Percentiles rank a stretch among this genome's conserved stretches.
Evolutionary conservation across 2,797 vertebrate genomes (phyloP).

Genomic region (Acanthurus lineatus): DNA sequence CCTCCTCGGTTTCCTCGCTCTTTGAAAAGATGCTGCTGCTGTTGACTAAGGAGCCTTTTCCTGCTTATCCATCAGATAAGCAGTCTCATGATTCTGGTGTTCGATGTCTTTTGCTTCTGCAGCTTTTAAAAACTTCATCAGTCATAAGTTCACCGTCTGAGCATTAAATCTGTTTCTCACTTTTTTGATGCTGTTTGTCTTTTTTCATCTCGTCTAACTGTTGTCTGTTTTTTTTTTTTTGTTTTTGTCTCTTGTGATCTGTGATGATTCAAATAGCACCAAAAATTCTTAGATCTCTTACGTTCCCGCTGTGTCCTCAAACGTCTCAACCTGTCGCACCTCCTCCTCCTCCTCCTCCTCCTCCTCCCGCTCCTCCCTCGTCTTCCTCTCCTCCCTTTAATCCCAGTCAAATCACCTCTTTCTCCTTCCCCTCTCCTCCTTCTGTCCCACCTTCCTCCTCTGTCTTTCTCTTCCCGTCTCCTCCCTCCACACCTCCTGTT

Average conservation of each 20-base stretch:
- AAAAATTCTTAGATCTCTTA: constrained; percentile 53
- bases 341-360: background rate
- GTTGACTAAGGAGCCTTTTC: constrained; percentile 4
- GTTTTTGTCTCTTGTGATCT: constrained; percentile 70
- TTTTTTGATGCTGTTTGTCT: constrained; percentile 53
- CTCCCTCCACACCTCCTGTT: constrained; percentile 46
- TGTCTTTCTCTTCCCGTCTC: constrained; percentile 58
- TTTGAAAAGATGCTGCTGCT: constrained; percentile 23
- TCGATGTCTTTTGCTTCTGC: constrained; percentile 60
- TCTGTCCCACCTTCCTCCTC: constrained; percentile 32
- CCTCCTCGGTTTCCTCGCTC: background rate
- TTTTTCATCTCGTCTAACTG: constrained; percentile 60
- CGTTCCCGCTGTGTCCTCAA: constrained; percentile 31
- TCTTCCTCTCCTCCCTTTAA: constrained; percentile 7
- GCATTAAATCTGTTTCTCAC: constrained; percentile 28
- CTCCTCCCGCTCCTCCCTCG: constrained; percentile 13
- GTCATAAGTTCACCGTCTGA: constrained; percentile 36
- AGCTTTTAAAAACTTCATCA: constrained; percentile 48
- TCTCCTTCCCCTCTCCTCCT: constrained; percentile 18
- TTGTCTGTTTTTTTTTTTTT: constrained; percentile 61
- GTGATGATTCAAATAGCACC: constrained; percentile 51
- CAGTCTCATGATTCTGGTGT: constrained; percentile 20
- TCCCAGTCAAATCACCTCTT: background rate
- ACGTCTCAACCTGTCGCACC: constrained; percentile 22
- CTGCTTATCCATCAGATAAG: constrained; percentile 60